phyloP scores from a whole-genome alignment of 2,888 invertebrate genomes.

The Azorinus chamasolen region DNA sequence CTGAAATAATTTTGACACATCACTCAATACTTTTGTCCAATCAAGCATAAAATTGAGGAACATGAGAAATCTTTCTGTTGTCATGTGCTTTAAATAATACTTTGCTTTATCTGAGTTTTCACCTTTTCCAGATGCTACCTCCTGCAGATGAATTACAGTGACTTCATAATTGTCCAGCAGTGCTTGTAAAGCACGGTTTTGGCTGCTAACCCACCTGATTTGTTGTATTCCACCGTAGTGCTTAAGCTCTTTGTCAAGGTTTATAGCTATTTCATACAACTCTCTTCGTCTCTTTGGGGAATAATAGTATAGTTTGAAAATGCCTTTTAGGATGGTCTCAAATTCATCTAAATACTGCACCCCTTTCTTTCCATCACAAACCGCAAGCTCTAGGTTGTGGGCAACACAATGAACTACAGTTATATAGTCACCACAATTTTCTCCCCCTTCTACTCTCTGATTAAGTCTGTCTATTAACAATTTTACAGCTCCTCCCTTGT shows the following conservation, averaged over 20 bases:
- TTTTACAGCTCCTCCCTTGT: no score
- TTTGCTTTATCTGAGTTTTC: slow-evolving; percentile 7
- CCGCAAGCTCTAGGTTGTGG: no score
- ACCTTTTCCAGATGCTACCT: slow-evolving; percentile 15
- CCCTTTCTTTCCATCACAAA: no score
- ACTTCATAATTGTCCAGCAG: slow-evolving; percentile 28
- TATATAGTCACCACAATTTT: slow-evolving; percentile 19
- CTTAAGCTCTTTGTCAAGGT: slow-evolving; percentile 26
- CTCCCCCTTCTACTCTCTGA: slow-evolving; percentile 6
- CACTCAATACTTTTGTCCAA: no score
- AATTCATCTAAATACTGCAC: no score
- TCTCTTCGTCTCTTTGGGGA: slow-evolving; percentile 34
- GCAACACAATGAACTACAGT: no score
- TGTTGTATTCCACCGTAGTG: slow-evolving; percentile 32
- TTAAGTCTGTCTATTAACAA: slow-evolving; percentile 27
- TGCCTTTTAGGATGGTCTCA: slow-evolving; percentile 16
- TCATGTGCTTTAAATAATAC: slow-evolving; percentile 13
- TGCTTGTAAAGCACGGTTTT: slow-evolving; percentile 14
- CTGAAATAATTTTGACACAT: no score
- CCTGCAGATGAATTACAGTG: slow-evolving; percentile 17
- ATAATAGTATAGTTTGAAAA: slow-evolving; percentile 25
- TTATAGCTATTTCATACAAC: no score
- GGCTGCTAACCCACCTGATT: slow-evolving; percentile 26
- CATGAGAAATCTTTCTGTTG: not conserved
- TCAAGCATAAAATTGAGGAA: no score